These are phyloP conservation scores for Leucosticte australis DNA, from an alignment of 2,113 vertebrate genomes.

Conservation along the genomic window DNA sequence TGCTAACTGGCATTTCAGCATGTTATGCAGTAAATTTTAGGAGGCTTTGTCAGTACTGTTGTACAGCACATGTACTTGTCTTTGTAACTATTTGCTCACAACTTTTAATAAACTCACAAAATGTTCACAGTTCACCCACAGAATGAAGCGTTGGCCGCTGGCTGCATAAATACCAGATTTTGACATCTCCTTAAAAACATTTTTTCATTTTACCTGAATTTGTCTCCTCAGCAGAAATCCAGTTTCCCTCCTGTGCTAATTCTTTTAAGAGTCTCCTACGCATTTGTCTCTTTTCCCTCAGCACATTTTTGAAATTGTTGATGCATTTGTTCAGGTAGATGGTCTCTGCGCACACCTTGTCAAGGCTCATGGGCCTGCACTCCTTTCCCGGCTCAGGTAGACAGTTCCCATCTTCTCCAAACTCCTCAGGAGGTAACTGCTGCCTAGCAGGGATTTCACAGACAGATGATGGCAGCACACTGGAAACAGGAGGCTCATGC, in stretches of 20 bases:
- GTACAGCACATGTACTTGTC: fast-evolving
- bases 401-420: background rate
- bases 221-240: constrained; percentile 82
- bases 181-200: background rate
- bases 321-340: constrained; percentile 89
- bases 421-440: background rate
- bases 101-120: background rate
- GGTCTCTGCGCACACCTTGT: constrained; percentile 81
- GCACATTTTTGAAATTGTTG: constrained; percentile 90
- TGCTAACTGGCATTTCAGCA: background rate
- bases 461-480: constrained; percentile 7
- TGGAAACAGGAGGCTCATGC: constrained; percentile 23
- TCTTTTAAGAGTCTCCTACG: constrained; percentile 84
- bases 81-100: background rate
- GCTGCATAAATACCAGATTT: background rate
- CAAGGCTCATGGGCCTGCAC: constrained; percentile 71
- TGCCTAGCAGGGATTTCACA: background rate
- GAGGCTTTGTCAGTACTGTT: background rate
- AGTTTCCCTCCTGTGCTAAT: constrained; percentile 81
- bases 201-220: constrained; percentile 80
- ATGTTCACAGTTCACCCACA: background rate
- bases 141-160: background rate
- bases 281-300: constrained; percentile 88
- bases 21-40: background rate
- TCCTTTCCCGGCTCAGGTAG: constrained; percentile 46